Percentiles rank a stretch among this genome's conserved stretches.
Evolutionary conservation across 92 coral and sea anemone species (phyloP).

Genomic region (Anthopleura xanthogrammica): DNA sequence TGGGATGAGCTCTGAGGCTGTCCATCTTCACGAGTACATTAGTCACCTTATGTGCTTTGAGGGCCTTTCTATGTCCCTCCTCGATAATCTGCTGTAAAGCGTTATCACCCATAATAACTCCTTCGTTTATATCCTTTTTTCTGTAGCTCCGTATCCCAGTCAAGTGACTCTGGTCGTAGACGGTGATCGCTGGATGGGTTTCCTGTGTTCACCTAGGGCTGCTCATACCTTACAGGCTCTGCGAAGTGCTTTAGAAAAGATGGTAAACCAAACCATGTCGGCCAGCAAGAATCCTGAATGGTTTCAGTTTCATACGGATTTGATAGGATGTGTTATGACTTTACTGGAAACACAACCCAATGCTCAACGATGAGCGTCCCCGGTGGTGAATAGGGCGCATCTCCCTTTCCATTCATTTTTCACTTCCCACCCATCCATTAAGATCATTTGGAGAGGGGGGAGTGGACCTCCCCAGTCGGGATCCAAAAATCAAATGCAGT

Average conservation of each 20-base stretch:
- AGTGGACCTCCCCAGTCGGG: too few species aligned
- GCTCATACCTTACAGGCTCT: conserved; percentile 71
- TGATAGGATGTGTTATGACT: conserved; percentile 55
- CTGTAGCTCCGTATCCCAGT: conserved; percentile 36
- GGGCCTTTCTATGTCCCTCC: too few species aligned
- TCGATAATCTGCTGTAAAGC: too few species aligned
- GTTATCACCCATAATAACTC: background rate
- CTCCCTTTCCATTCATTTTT: background rate
- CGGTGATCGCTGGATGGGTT: conserved; percentile 86
- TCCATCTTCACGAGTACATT: too few species aligned
- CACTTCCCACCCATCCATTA: background rate
- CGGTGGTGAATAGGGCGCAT: background rate
- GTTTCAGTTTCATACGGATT: conserved; percentile 55
- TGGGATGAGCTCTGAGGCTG: too few species aligned
- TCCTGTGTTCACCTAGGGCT: conserved; percentile 70
- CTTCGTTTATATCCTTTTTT: background rate
- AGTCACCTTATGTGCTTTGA: too few species aligned
- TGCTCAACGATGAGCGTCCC: conserved; percentile 20
- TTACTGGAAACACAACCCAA: conserved; percentile 36
- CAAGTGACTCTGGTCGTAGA: conserved; percentile 69
- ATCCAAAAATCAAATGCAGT: too few species aligned
- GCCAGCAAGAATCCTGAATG: conserved; percentile 38
- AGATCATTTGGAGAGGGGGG: background rate
- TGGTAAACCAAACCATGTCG: conserved; percentile 61
- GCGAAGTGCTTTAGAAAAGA: conserved; percentile 62